Conservation (phyloP, 2,113 vertebrate species). For the Vulpes vulpes region DNA sequence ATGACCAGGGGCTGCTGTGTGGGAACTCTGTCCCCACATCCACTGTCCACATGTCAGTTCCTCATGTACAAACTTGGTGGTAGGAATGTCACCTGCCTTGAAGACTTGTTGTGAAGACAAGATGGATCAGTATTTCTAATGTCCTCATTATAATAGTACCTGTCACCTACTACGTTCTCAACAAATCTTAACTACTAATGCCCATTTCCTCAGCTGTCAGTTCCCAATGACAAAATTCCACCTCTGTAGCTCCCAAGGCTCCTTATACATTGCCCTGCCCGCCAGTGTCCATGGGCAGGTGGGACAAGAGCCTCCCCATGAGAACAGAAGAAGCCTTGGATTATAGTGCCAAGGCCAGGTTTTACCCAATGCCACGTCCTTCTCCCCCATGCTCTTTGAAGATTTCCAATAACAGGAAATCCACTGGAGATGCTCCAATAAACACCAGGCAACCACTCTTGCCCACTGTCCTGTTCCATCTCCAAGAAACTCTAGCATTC, state of each 20-base stretch:
- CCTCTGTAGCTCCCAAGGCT: background rate
- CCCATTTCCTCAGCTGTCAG: background rate
- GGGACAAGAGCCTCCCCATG: background rate
- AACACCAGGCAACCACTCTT: accelerated
- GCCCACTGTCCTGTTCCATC: background rate
- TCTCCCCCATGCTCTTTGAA: background rate
- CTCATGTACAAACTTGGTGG: accelerated
- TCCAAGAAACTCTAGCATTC: background rate
- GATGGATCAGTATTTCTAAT: background rate
- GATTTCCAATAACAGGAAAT: background rate
- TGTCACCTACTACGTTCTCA: background rate
- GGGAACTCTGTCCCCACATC: background rate
- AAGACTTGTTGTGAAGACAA: background rate
- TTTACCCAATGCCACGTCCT: background rate
- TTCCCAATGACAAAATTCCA: too few relatives aligned
- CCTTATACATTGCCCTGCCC: background rate
- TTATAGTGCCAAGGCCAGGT: background rate
- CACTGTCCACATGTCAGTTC: background rate
- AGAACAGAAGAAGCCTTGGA: background rate
- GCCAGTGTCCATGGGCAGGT: too few relatives aligned
- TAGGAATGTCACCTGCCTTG: background rate
- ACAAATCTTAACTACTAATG: background rate
- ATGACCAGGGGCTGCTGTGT: too few relatives aligned
- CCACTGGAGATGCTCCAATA: background rate
- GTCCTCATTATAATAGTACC: background rate